Base-by-base conservation (phyloP, 1,140 invertebrate genomes). In the Nasonia vitripennis region DNA sequence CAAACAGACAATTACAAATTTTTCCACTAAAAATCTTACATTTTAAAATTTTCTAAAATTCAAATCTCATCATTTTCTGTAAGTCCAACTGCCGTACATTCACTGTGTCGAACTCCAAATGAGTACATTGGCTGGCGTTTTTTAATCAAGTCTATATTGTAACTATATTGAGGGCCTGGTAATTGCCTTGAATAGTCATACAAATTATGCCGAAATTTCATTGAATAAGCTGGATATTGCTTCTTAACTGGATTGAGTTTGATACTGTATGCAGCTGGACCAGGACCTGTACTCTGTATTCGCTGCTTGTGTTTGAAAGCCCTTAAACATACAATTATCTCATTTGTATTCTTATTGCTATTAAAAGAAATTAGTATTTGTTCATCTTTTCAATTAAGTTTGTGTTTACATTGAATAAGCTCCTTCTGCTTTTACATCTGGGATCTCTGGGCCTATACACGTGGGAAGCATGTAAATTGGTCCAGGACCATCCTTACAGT, bases 41-140 rank as follows among this genome's bases (percentile, higher is more conserved):
- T 51, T 51, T n/a, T 5, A 62, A 62, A 62, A 20, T 62, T 62
- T 62, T 20, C 6, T 5, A 2, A 62, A 62, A 20, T 62, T 48
- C 41, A 79, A 78, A 89, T 85, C 20, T 91, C 88, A 37, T 93
- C 91, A 41, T 93, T 91, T 11, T 89, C 82, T 23, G 89, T 90
- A n/a, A 91, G 62, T 34, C 89, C 86, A n/a, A 89, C 31, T 2
- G 88, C 86, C 0, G 87, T 73, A 68, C 92, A 93, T 78, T 90
- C 88, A 34, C 91, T 93, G 74, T 93, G 90, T 77, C 87, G 90
- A 2, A 92, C 87, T 10, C 92, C 92, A 81, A 93, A 92, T 1
- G 90, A 90, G 71, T 89, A 93, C 27, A 83, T 88, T 5, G 92
- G 91, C 1, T 89, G 62, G 41, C 87, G 83, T 86, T 86, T 92